Evolutionary conservation across 2,888 invertebrate genomes (phyloP), one percentile per base, ranked within the genome.

Genomic region (Aleiodes leptofemur): DNA sequence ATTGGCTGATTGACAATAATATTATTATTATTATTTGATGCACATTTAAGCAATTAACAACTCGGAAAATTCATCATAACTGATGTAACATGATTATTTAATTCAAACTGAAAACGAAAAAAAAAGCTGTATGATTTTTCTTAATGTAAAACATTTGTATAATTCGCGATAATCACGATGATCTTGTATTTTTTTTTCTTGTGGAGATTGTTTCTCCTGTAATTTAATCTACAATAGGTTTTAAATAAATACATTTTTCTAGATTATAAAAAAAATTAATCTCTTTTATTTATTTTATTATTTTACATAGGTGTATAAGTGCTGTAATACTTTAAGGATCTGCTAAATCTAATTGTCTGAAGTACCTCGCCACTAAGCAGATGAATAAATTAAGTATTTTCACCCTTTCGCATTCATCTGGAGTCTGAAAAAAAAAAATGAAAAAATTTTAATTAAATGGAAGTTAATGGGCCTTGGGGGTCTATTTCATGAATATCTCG

Each of bases 311-410:
- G 31, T 29, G 51, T 2, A 23, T 23, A 34, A 34, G 34, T 23
- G 23, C 23, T 23, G 34, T 34, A 43, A 43, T 43, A 43, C 64
- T 38, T 85, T 73, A 87, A 55, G 83, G 73, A 82, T 95, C 95
- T 34, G 93, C 94, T 83, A 96, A 90, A 89, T 96, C 96, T 80
- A 92, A 90, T 88, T 96, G 96, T 79, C 93, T 91, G 90, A 94
- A 96, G 89, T 94, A 95, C 83, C 92, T 91, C 55, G 94, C 92
- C 61, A 96, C 93, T 79, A 96, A 89, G 87, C 95, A 95, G 85
- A 96, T 95, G 83, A 94, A 92, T 69, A 96, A 90, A 90, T 95
- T 96, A 55, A 95, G 86, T 8, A 94, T 92, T 66, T 90, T 88
- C 61, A 91, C 91, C 72, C 86, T 82, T 79, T 82, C 90, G 89